Base-by-base conservation (phyloP, 2,113 vertebrate genomes). In the Entelurus aequoreus region DNA sequence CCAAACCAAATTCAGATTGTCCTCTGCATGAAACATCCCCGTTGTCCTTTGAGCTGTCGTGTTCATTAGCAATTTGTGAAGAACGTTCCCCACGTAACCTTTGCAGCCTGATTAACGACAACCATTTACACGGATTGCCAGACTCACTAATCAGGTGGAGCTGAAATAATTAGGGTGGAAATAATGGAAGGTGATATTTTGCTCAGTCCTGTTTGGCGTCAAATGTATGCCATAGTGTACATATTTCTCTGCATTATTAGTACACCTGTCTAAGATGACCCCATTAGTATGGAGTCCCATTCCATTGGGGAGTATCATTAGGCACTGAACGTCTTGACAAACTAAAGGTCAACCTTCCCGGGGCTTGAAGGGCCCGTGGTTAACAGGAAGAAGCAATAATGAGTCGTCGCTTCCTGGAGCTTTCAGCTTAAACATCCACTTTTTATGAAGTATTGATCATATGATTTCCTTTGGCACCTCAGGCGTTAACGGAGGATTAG, bases 1-100 rank as follows among this genome's bases (percentile, higher is more conserved):
- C 77, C 79, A 71, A 78, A 81, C 71, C 83, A 78, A 84, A 71
- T 83, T 84, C 81, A 80, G 75, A 78, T 81, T 84, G 77, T 66
- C 75, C 79, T 81, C 77, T 74, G 65, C 75, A 73, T 80, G 69
- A 68, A 74, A 57, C 72, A 69, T 76, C 75, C 77, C 66, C 61
- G 65, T 76, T 84, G 84, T 84, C 81, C 79, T 86, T 84, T 85
- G 82, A 75, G 60, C 63, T 77, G 58, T 76, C 66, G 69, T 69
- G 63, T 80, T 88, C 78, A 84, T 84, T 83, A 76, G 83, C 79
- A 80, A 59, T 84, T 78, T 72, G 69, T 71, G 71, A 69, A 51
- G 63, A 61, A 67, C 75, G 71, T 76, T 68, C 65, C 67, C 69
- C 37, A 8, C 54, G 68, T 84, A 80, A 87, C 82, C 79, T 88